phyloP scores from a whole-genome alignment of 2,113 vertebrate genomes.

The Mus musculus region GRCm39 chrX:64787001-64787500 shows the following conservation, averaged over 20 bases:
- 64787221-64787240: neutral
- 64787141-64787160: neutral
- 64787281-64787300: slow-evolving; percentile 55
- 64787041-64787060: slow-evolving; percentile 35
- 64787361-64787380: neutral
- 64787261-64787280: neutral
- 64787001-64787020: neutral
- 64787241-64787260: neutral
- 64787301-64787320: neutral
- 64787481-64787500: neutral
- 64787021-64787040: neutral
- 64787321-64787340: neutral
- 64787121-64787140: slow-evolving; percentile 6
- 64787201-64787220: slow-evolving; percentile 2
- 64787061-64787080: slow-evolving; percentile 52
- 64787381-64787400: neutral
- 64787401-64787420: neutral
- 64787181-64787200: slow-evolving; percentile 48
- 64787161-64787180: neutral
- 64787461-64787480: neutral
- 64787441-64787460: neutral
- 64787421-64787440: neutral
- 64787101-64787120: slow-evolving; percentile 37
- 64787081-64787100: slow-evolving; percentile 12
- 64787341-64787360: slow-evolving; percentile 10